These are phyloP conservation scores for Herpailurus yagouaroundi DNA, from an alignment of 2,113 vertebrate species.

Conservation along the genomic window DNA sequence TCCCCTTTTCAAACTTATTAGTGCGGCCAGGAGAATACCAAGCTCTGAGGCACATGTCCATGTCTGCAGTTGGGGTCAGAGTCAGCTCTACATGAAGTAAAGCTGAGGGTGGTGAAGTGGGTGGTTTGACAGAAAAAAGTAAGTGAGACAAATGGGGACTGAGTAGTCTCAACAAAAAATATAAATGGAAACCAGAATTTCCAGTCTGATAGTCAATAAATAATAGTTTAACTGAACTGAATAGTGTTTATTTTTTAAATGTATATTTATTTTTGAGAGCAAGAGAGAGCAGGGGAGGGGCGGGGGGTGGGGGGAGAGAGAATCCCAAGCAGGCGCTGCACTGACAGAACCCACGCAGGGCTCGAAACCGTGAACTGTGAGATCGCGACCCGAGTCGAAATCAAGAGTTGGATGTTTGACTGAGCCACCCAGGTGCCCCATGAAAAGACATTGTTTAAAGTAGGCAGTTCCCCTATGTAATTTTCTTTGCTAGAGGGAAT, in stretches of 20 bases:
- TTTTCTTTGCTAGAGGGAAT: conserved; percentile 15
- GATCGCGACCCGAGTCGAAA: no score
- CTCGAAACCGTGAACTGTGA: no score
- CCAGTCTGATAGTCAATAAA: not conserved
- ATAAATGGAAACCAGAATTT: not conserved
- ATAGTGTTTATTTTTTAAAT: not conserved
- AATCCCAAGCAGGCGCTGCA: no score
- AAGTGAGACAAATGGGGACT: not conserved
- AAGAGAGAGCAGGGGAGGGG: no score
- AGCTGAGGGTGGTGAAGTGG: not conserved
- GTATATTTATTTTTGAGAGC: no score
- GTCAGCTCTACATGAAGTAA: not conserved
- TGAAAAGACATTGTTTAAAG: not conserved
- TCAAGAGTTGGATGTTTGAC: no score
- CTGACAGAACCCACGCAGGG: no score
- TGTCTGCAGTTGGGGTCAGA: not conserved
- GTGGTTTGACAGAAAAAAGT: not conserved
- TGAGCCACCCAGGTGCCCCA: no score
- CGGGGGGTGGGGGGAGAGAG: no score
- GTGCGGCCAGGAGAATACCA: not conserved
- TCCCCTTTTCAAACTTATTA: not conserved
- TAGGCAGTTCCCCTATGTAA: not conserved
- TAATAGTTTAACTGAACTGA: not conserved
- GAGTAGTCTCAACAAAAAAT: not conserved
- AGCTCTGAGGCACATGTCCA: not conserved